Percentiles rank a stretch among this genome's conserved stretches.
These are phyloP conservation scores for Synanthedon vespiformis DNA, from an alignment of 2,888 invertebrate genomes.

Conservation along the genomic window DNA sequence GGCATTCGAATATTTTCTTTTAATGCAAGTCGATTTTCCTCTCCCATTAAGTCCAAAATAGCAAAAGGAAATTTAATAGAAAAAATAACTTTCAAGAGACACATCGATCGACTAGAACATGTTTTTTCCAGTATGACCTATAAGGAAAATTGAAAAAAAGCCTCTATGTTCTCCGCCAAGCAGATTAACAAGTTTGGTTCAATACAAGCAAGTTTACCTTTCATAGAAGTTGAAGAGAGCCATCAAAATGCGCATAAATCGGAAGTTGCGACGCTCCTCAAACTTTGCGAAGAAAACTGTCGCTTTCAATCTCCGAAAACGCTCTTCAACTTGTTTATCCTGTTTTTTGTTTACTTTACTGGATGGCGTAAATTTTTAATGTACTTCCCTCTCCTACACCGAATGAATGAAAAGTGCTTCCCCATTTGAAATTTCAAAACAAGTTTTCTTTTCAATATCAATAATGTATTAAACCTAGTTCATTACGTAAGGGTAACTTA, in stretches of 20 bases:
- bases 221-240: conserved; percentile 18
- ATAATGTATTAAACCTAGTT: no score
- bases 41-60: no score
- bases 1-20: no score
- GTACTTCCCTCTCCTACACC: conserved; percentile 4
- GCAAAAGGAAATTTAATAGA: no score
- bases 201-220: conserved; percentile 27
- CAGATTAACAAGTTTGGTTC: conserved; percentile 28
- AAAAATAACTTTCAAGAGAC: no score
- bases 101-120: no score
- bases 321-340: conserved; percentile 21
- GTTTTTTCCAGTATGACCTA: background rate
- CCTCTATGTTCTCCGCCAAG: conserved; percentile 3
- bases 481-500: no score
- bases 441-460: no score
- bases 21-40: no score
- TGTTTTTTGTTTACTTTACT: conserved; percentile 25
- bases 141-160: background rate
- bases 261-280: conserved; percentile 35
- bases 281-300: conserved; percentile 12
- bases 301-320: conserved; percentile 31
- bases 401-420: background rate
- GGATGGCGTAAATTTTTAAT: conserved; percentile 10
- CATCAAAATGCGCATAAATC: conserved; percentile 54
- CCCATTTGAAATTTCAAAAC: no score